Base-by-base conservation (phyloP, 1,140 invertebrate species). In the Drosophila persimilis region DNA sequence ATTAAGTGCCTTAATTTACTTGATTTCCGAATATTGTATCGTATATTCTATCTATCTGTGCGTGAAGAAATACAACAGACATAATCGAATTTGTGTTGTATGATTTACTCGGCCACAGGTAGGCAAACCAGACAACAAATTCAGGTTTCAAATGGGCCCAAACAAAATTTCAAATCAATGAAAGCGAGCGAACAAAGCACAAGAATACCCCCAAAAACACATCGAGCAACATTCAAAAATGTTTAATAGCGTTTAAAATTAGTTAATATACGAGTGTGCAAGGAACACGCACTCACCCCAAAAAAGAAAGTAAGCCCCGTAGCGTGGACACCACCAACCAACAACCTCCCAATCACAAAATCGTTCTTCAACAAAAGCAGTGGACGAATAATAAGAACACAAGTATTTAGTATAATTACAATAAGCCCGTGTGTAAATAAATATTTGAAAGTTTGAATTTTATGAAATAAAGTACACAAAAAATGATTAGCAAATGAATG, bases 91-190 rank as follows among this genome's bases (percentile, higher is more conserved):
- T 72, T 75, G 47, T 59, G 13, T 29, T 75, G 47, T 77, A 77
- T 77, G 69, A 77, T 81, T 77, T 67, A 72, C 60, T 69, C 77
- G 60, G 80, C 58, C 66, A 57, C 31, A 31, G 8, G 8, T 2
- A 31, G 31, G 8, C 45, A 45, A 52, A 47, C 24, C 6, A 43
- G 41, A 61, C 77, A 81, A 71, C 66, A 83, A 72, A 66, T 88
- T 88, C 83, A 88, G 83, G 83, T 88, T 88, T 88, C 83, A 88
- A 79, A 79, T 70, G 83, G 83, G 83, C 83, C 83, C 83, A 88
- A 81, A 80, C 31, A 29, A 13, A 70, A 70, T 77, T 62, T 70
- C 59, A 65, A 74, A 78, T 63, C 58, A 72, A 72, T 59, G 45
- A 26, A 73, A 56, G 53, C 48, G 46, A 72, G 44, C 43, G 70